Percentiles rank a stretch among this genome's conserved stretches.
These are phyloP conservation scores for Drosophila differens DNA, from an alignment of 2,888 invertebrate species.

Conservation along the genomic window DNA sequence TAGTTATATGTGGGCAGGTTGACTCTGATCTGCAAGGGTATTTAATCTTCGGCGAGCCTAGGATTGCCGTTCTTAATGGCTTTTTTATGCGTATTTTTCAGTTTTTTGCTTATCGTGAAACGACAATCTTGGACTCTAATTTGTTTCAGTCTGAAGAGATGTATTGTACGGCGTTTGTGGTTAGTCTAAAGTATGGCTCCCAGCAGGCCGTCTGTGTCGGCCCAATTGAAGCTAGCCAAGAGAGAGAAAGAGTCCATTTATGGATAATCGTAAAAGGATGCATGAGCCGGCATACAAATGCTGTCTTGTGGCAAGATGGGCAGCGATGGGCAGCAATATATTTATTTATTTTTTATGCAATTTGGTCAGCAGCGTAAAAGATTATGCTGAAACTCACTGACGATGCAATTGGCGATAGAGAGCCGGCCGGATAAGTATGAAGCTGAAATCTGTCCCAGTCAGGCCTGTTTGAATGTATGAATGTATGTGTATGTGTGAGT, in stretches of 20 bases:
- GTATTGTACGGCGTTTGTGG: neutral
- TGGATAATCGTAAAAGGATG: slow-evolving; percentile 63
- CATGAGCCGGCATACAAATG: slow-evolving; percentile 9
- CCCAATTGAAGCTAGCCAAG: neutral
- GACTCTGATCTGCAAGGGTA: neutral
- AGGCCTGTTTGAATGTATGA: slow-evolving; percentile 6
- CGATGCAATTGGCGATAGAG: slow-evolving; percentile 53
- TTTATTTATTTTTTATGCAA: slow-evolving; percentile 67
- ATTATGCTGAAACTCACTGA: slow-evolving; percentile 49
- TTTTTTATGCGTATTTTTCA: neutral
- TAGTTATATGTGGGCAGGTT: neutral
- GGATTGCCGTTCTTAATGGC: no score
- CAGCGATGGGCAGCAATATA: slow-evolving; percentile 48
- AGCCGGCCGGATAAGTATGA: neutral
- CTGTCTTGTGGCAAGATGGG: slow-evolving; percentile 33
- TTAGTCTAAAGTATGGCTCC: slow-evolving; percentile 21
- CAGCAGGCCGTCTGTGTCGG: slow-evolving; percentile 14
- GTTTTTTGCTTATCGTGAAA: neutral
- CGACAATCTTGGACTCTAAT: slow-evolving; percentile 1
- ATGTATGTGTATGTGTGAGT: slow-evolving; percentile 12
- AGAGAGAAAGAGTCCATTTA: slow-evolving; percentile 32
- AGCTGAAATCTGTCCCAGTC: slow-evolving; percentile 20
- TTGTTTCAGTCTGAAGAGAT: slow-evolving; percentile 1
- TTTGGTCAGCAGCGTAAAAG: slow-evolving; percentile 45
- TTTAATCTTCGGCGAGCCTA: neutral